Evolutionary conservation across 2,113 vertebrate species (phyloP), one percentile per base, ranked within the genome.

Genomic region (Ophthalmolycus amberensis): DNA sequence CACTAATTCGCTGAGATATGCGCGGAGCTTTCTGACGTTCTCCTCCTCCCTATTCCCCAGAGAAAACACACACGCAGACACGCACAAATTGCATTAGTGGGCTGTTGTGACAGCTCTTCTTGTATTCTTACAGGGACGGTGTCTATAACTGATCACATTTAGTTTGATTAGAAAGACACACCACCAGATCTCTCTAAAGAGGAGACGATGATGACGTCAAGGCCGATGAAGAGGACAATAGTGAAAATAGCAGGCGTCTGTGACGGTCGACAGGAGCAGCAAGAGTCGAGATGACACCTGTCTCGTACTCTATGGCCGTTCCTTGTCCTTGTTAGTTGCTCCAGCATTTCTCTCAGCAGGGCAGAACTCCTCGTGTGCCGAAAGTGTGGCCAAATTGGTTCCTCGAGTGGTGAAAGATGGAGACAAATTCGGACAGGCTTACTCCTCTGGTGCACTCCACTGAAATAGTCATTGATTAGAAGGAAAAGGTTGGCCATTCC

Each of bases 371-470:
- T 40, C 67, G 83, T 75, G 82, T 93, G 92, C 92, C 90, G 92
- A 89, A 90, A 90, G 80, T 83, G 81, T 65, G 59, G 87, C 85
- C 91, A 93, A 94, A 93, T 94, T 94, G 92, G 89, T 91, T 84
- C 72, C 77, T 82, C 68, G 75, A 92, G 85, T 89, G 87, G 77
- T 84, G 89, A 90, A 89, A 91, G 90, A 93, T 84, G 79, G 90
- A 89, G 91, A 87, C 74, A 90, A 86, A 85, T 86, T 87, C 88
- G 75, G 85, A 86, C 86, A 87, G 82, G 83, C 82, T 77, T 71
- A 80, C 85, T 89, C 87, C 68, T 82, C 67, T 58, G 66, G 78
- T 89, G 76, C 90, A 91, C 85, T 84, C 32, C 64, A 44, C 88
- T 73, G 89, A 83, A 90, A 89, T 71, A 77, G 76, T 77, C 60